A percentile compares a stretch with the other conserved stretches of the same genome.
Evolutionary conservation across 1,140 invertebrate species (phyloP).

Genomic region (Oreohelix idahoensis): DNA sequence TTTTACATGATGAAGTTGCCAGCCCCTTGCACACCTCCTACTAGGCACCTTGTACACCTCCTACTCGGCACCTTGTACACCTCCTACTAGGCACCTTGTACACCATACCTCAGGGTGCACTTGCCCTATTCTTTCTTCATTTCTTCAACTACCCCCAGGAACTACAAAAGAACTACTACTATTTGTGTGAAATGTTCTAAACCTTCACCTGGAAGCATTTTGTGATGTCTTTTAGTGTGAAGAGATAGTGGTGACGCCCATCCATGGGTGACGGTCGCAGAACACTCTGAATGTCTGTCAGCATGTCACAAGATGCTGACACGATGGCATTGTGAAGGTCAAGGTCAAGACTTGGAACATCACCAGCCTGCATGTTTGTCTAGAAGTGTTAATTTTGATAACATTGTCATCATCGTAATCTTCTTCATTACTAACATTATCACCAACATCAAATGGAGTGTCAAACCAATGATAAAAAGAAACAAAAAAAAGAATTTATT

Average conservation of each 20-base stretch:
- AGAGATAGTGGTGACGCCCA: constrained; percentile 71
- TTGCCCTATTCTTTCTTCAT: too few species aligned
- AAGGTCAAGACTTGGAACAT: constrained; percentile 66
- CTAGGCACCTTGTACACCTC: too few species aligned
- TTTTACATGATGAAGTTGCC: too few species aligned
- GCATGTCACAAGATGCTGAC: constrained; percentile 68
- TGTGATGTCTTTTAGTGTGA: constrained; percentile 70
- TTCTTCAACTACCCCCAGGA: too few species aligned
- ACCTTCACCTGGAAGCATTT: constrained; percentile 70
- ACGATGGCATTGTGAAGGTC: constrained; percentile 71
- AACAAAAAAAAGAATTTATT: too few species aligned
- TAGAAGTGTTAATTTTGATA: constrained; percentile 32
- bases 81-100: too few species aligned
- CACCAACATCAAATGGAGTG: not conserved
- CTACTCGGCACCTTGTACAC: too few species aligned
- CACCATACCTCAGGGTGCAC: too few species aligned
- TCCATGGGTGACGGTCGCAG: constrained; percentile 67
- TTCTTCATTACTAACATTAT: not conserved
- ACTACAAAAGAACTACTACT: too few species aligned
- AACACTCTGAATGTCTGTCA: constrained; percentile 64
- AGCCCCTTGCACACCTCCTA: too few species aligned
- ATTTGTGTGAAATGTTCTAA: too few species aligned
- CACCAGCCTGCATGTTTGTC: constrained; percentile 67
- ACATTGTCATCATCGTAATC: not conserved
- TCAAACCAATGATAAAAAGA: not conserved